Evolutionary conservation across 2,797 vertebrate genomes (phyloP).

Genomic region (Nothura maculosa): DNA sequence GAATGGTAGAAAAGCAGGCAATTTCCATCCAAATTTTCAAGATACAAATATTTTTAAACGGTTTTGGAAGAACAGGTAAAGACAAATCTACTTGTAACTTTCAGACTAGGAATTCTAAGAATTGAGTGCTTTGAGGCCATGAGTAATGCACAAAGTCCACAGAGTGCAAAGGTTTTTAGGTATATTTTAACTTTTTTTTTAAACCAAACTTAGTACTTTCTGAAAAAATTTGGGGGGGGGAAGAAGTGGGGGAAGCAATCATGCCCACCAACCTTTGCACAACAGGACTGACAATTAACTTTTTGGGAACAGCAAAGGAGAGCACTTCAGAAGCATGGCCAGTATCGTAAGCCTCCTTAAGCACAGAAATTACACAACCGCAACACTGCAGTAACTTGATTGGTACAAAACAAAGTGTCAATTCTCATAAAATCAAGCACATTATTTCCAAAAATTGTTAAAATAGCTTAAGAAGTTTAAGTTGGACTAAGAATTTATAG

Average conservation of each 20-base stretch:
- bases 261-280: background rate
- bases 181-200: no score
- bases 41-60: background rate
- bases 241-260: no score
- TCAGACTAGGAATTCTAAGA: background rate
- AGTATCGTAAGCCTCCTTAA: no score
- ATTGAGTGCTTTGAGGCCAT: background rate
- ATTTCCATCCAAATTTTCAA: background rate
- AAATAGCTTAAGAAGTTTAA: no score
- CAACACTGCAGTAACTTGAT: no score
- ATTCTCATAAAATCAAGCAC: background rate
- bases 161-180: background rate
- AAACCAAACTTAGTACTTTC: background rate
- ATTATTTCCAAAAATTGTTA: background rate
- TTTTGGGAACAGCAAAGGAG: background rate
- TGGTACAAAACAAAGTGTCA: no score
- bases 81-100: background rate
- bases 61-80: background rate
- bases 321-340: background rate
- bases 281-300: background rate
- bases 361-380: no score
- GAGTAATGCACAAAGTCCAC: background rate
- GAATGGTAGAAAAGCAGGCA: background rate
- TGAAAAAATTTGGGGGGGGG: no score
- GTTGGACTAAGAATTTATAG: no score